A percentile compares a stretch with the other conserved stretches of the same genome.
Conservation (phyloP, 2,113 vertebrate genomes). For the Scortum barcoo region DNA sequence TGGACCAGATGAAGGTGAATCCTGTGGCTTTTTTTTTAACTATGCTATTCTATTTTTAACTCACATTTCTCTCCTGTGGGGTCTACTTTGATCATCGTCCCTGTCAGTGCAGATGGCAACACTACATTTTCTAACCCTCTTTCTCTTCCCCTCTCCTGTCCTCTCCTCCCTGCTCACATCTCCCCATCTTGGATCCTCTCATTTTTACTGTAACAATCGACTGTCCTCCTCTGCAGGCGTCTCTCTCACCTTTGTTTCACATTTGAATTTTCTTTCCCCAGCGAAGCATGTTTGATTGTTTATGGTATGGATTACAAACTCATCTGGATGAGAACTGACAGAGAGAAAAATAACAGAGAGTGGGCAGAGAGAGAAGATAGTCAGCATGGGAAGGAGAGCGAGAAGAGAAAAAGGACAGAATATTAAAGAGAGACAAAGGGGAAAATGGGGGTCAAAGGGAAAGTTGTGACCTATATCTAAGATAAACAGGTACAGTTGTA, state of each 20-base stretch:
- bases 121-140: conserved; percentile 29
- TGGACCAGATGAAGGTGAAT: conserved; percentile 13
- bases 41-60: conserved; percentile 41
- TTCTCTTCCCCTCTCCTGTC: background rate
- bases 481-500: background rate
- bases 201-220: background rate
- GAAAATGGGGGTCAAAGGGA: background rate
- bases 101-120: conserved; percentile 38
- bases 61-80: conserved; percentile 13
- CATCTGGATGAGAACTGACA: no score
- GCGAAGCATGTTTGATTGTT: background rate
- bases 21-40: conserved; percentile 31
- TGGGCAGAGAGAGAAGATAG: background rate
- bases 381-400: background rate
- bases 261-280: background rate
- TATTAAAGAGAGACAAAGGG: background rate
- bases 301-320: background rate
- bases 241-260: background rate
- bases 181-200: background rate
- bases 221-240: background rate
- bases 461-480: background rate
- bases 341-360: background rate
- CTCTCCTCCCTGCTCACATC: background rate
- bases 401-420: background rate
- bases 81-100: conserved; percentile 27